Evolutionary conservation across 2,888 invertebrate species (phyloP).

Genomic region (Perizoma affinitatum): DNA sequence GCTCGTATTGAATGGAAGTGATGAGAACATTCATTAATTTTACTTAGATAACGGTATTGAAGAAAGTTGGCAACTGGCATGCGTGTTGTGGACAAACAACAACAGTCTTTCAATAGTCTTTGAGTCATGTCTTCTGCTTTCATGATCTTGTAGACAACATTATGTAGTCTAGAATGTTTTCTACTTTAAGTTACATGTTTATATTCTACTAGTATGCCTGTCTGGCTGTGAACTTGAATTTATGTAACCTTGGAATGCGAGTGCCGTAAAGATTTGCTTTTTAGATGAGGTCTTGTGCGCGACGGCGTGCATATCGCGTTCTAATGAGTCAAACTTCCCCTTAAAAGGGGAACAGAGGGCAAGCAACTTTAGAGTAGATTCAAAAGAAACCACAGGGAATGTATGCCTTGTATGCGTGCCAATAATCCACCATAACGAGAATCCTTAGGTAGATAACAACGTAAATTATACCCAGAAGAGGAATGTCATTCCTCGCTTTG

Average conservation of each 20-base stretch:
- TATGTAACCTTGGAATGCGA: constrained; percentile 26
- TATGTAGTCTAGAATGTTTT: constrained; percentile 1
- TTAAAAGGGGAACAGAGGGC: constrained; percentile 10
- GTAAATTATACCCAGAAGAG: background rate
- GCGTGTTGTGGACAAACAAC: constrained; percentile 19
- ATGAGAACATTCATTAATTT: constrained; percentile 38
- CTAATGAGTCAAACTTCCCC: constrained; percentile 16
- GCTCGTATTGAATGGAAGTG: constrained; percentile 33
- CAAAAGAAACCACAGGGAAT: constrained; percentile 20
- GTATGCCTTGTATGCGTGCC: constrained; percentile 7
- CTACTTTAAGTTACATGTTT: constrained; percentile 5
- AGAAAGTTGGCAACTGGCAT: constrained; percentile 30
- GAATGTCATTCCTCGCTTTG: background rate
- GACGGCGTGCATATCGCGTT: constrained; percentile 19
- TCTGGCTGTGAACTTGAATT: constrained; percentile 20
- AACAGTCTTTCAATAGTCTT: constrained; percentile 10
- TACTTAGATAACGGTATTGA: constrained; percentile 33
- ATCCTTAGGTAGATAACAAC: background rate
- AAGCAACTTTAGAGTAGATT: constrained; percentile 15
- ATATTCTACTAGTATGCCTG: constrained; percentile 7
- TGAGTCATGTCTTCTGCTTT: constrained; percentile 13
- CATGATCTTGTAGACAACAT: constrained; percentile 9
- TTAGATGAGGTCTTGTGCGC: constrained; percentile 25
- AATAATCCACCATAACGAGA: constrained; percentile 11
- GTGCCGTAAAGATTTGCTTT: constrained; percentile 26